Evolutionary conservation across 2,797 vertebrate species (phyloP).

Genomic region (Iguana delicatissima): DNA sequence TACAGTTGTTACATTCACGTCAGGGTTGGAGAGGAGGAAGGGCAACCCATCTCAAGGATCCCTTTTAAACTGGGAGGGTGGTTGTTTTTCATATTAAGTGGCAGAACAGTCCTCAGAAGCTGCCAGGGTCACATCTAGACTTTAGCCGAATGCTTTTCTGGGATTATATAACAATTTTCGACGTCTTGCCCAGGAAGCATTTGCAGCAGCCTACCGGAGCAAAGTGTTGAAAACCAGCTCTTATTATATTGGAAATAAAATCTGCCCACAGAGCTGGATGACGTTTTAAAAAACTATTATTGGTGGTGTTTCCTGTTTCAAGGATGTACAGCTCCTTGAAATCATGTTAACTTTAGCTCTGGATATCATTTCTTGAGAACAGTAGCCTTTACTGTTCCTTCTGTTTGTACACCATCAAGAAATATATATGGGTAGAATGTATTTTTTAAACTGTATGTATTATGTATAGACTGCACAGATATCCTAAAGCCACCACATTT

Average conservation of each 20-base stretch:
- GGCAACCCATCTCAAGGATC: constrained; percentile 73
- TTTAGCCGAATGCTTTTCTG: constrained; percentile 56
- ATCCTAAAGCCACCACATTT: not conserved
- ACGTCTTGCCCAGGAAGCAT: constrained; percentile 57
- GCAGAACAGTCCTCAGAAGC: constrained; percentile 56
- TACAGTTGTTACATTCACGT: constrained; percentile 76
- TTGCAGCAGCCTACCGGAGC: constrained; percentile 50
- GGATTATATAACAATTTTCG: constrained; percentile 55
- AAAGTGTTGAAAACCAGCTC: constrained; percentile 61
- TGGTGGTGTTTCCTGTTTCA: constrained; percentile 19
- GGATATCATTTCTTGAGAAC: constrained; percentile 39
- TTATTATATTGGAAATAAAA: constrained; percentile 53
- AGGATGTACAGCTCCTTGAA: constrained; percentile 41
- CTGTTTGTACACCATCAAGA: constrained; percentile 36
- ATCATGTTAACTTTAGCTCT: not conserved
- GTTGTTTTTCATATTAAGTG: constrained; percentile 68
- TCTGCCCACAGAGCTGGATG: constrained; percentile 41
- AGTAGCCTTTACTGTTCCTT: constrained; percentile 5
- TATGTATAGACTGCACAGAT: not conserved
- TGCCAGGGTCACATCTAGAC: constrained; percentile 47
- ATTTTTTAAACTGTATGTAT: constrained; percentile 19
- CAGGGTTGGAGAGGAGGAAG: constrained; percentile 26
- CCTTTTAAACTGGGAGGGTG: constrained; percentile 61
- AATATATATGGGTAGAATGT: not conserved
- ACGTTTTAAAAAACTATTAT: constrained; percentile 20